Evolutionary conservation across 2,113 vertebrate species (phyloP), one percentile per base, ranked within the genome.

Genomic region (Chaetodon trifascialis): DNA sequence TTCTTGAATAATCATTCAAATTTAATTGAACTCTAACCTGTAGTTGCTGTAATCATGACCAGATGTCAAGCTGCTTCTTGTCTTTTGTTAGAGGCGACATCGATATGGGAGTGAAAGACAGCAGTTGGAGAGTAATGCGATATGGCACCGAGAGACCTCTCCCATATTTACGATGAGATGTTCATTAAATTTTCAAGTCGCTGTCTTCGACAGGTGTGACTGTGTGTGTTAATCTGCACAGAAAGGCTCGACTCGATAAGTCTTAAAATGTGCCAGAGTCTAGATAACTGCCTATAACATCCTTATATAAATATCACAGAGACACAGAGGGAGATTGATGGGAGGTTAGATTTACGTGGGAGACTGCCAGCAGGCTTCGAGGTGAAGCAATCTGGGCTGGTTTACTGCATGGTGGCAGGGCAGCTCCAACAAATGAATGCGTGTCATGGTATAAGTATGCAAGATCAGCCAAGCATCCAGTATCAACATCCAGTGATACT

Each of bases 161-260:
- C 49, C 63, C 70, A 87, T 89, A 90, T 92, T 91, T 90, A 88
- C 89, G 66, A 85, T 84, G 70, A 85, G 79, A 62, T 73, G 65
- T 59, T 85, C 76, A 83, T 94, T 7, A 5, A 91, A 86, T 25
- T 90, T 90, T 93, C 44, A 92, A 1, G 42, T 2, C 0, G n/a
- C 60, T 66, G 23, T 73, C 73, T 67, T 88, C 77, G 15, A 67
- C 64, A 52, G 71, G 46, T 82, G 77, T 60, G 52, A 76, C 34
- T 67, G 16, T 51, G 46, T 25, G 55, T 46, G 5, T 74, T 88
- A 34, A 79, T 73, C 73, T 42, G 34, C 3, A n/a, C 19, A 47
- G 60, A 49, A 54, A 75, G 40, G 5, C 8, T 42, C 15, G 46
- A 79, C 23, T 74, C 65, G 40, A 21, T 10, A 0, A 25, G 14